These are phyloP conservation scores for Conomelus anceps DNA, from an alignment of 2,888 invertebrate species.

Conservation along the genomic window DNA sequence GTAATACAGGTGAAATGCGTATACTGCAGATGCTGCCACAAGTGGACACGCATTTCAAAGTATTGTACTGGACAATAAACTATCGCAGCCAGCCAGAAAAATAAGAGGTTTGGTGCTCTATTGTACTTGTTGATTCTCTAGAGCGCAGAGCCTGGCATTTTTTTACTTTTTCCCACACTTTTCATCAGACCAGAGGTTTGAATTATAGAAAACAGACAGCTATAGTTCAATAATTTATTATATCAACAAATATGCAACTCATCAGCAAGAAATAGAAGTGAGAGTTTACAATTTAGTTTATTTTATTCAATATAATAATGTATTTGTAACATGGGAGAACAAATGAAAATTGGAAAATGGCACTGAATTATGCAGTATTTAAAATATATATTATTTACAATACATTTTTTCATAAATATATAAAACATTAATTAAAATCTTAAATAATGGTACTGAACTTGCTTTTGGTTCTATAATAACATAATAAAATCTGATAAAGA, in stretches of 20 bases:
- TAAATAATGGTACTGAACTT: constrained; percentile 6
- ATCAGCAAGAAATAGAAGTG: constrained; percentile 31
- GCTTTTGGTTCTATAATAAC: neutral
- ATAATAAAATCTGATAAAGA: neutral
- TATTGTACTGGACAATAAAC: no score
- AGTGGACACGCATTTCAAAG: no score
- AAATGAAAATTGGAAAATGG: constrained; percentile 29
- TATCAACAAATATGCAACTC: constrained; percentile 35
- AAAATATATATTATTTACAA: constrained; percentile 29
- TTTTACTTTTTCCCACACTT: no score
- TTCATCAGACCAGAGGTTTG: no score
- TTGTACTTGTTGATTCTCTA: no score
- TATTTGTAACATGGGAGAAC: constrained; percentile 31
- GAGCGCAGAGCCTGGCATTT: no score
- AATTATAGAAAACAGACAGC: neutral
- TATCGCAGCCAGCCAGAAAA: no score
- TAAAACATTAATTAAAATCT: neutral
- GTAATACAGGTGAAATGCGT: no score
- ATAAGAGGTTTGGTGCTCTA: no score
- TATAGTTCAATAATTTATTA: constrained; percentile 31
- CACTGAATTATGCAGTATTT: constrained; percentile 29
- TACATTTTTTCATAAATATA: constrained; percentile 23
- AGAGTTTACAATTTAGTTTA: constrained; percentile 31
- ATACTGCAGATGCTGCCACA: no score
- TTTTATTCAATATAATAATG: constrained; percentile 29